These are phyloP conservation scores for Caradrina kadenii DNA, from an alignment of 2,888 invertebrate species.

Conservation along the genomic window DNA sequence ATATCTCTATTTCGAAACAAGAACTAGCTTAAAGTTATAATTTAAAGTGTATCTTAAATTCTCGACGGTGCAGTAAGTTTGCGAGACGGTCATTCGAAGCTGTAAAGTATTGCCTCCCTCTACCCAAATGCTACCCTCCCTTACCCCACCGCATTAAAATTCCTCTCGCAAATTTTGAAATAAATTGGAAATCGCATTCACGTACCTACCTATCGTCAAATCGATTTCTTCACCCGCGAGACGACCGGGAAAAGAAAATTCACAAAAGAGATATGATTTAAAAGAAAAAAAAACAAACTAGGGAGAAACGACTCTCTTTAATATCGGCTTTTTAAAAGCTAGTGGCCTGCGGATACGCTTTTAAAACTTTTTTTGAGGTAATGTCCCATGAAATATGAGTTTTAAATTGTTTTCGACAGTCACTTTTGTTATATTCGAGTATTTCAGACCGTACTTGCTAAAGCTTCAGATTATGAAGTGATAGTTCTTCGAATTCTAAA, in stretches of 20 bases:
- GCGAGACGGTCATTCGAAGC: conserved; percentile 64
- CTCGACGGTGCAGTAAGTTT: conserved; percentile 70
- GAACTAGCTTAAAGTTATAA: conserved; percentile 38
- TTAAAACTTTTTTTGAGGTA: conserved; percentile 68
- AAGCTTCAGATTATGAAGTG: background rate
- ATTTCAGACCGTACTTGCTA: background rate
- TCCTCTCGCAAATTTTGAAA: conserved; percentile 78
- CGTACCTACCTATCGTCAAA: conserved; percentile 77
- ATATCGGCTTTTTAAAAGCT: conserved; percentile 72
- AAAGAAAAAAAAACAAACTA: conserved; percentile 71
- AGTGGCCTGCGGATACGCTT: conserved; percentile 65
- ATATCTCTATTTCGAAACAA: conserved; percentile 14
- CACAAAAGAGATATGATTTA: conserved; percentile 73
- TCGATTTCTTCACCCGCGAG: conserved; percentile 79
- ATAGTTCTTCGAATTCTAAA: background rate
- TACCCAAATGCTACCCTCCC: conserved; percentile 47
- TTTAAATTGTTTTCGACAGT: conserved; percentile 53
- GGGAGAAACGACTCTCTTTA: conserved; percentile 62
- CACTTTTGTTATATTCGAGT: conserved; percentile 22
- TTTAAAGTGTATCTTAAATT: conserved; percentile 51
- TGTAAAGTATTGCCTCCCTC: conserved; percentile 64
- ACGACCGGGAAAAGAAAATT: conserved; percentile 71
- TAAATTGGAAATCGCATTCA: conserved; percentile 80
- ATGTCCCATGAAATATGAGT: conserved; percentile 60
- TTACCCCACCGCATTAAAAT: conserved; percentile 74